Percentiles rank a stretch among this genome's conserved stretches.
phyloP scores from a whole-genome alignment of 1,140 invertebrate species.

The Megalonaias nervosa region DNA sequence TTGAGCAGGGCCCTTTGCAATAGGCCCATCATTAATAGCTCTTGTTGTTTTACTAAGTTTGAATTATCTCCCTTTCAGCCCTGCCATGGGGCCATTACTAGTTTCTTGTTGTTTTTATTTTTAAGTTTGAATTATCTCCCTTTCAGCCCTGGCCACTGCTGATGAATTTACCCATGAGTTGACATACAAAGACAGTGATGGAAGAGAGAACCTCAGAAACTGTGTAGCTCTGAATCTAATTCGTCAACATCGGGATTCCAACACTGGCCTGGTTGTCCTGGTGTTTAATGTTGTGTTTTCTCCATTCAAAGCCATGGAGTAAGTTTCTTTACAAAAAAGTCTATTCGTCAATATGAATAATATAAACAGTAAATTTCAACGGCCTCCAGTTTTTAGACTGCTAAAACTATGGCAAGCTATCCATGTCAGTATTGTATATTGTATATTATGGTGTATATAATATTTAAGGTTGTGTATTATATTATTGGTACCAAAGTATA shows the following conservation, averaged over 20 bases:
- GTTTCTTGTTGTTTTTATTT: too few relatives aligned
- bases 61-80: too few relatives aligned
- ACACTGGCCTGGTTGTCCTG: slow-evolving; percentile 63
- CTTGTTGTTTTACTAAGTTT: too few relatives aligned
- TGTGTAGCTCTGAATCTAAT: slow-evolving; percentile 59
- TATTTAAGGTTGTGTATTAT: too few relatives aligned
- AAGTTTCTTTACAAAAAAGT: slow-evolving; percentile 28
- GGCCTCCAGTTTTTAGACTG: too few relatives aligned
- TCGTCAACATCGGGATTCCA: slow-evolving; percentile 58
- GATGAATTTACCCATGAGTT: slow-evolving; percentile 66
- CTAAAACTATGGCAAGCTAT: too few relatives aligned
- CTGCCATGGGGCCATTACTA: too few relatives aligned
- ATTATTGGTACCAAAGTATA: too few relatives aligned
- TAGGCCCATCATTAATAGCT: too few relatives aligned
- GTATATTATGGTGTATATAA: too few relatives aligned
- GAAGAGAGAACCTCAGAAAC: slow-evolving; percentile 49
- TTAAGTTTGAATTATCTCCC: not conserved
- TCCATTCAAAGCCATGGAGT: slow-evolving; percentile 68
- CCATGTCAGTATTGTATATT: too few relatives aligned
- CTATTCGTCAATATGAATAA: not conserved
- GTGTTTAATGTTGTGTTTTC: slow-evolving; percentile 66
- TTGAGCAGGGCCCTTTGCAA: too few relatives aligned
- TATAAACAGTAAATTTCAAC: not conserved
- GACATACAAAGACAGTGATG: slow-evolving; percentile 49
- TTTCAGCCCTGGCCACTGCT: slow-evolving; percentile 59